Conservation (phyloP, 2,113 vertebrate species). For the Ictalurus furcatus region DNA sequence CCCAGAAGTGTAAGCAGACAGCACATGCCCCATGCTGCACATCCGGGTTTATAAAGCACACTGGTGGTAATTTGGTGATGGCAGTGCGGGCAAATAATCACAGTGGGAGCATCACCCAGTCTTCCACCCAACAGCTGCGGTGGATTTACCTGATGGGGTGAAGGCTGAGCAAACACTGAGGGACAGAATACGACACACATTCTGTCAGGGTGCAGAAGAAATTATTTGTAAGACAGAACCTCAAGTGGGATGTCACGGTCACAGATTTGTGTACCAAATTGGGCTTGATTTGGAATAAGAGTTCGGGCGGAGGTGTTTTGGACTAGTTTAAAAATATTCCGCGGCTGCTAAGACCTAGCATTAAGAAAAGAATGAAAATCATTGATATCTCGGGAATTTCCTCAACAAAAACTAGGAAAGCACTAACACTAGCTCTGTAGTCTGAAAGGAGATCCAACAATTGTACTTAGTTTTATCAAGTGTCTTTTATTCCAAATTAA, state of each 20-base stretch:
- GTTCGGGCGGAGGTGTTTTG: background rate
- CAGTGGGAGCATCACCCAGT: constrained; percentile 16
- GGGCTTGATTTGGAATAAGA: background rate
- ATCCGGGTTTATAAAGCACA: constrained; percentile 33
- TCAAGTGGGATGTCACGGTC: background rate
- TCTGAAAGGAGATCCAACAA: too few species aligned
- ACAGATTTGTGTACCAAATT: background rate
- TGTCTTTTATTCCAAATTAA: too few species aligned
- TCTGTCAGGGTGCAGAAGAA: background rate
- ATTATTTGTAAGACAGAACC: background rate
- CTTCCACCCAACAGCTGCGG: background rate
- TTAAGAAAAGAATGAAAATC: background rate
- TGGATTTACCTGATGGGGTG: background rate
- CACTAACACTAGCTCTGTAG: too few species aligned
- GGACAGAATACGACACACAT: background rate
- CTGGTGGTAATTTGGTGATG: constrained; percentile 24
- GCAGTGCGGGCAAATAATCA: constrained; percentile 22
- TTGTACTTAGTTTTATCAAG: too few species aligned
- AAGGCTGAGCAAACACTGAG: constrained; percentile 15
- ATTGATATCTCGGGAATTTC: background rate
- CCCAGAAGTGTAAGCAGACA: constrained; percentile 11
- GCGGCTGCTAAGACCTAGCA: too few species aligned
- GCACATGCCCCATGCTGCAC: constrained; percentile 37
- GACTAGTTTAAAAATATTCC: background rate
- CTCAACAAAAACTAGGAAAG: too few species aligned